Conservation (phyloP, 2,113 vertebrate species). For the Campylomormyrus tamandua region DNA sequence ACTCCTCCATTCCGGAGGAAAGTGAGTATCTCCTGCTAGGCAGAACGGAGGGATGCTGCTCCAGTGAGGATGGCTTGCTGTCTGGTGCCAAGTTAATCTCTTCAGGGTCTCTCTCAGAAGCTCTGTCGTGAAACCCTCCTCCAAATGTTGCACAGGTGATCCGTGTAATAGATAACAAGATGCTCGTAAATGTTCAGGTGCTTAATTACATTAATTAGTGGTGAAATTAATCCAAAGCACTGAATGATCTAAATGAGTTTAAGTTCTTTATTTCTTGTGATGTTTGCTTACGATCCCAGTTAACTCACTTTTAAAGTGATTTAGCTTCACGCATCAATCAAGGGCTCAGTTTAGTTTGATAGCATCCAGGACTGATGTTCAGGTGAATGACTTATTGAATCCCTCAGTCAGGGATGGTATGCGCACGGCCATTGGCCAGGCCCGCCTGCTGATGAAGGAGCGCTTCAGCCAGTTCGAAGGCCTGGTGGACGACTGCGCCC, state of each 20-base stretch:
- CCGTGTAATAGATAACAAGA: neutral
- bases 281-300: neutral
- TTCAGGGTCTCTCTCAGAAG: neutral
- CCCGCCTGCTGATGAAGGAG: conserved; percentile 78
- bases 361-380: neutral
- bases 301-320: neutral
- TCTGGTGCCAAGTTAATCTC: neutral
- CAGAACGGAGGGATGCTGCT: neutral
- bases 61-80: too few species aligned
- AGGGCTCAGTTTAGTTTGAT: neutral
- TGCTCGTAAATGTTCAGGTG: neutral
- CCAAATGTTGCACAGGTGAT: neutral
- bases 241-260: neutral
- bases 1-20: conserved; percentile 77
- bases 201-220: neutral
- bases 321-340: neutral
- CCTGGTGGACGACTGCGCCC: conserved; percentile 85
- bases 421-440: conserved; percentile 77
- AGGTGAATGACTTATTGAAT: neutral
- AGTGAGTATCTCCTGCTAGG: conserved; percentile 57
- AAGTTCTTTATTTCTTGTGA: neutral
- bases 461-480: conserved; percentile 86
- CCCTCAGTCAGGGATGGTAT: conserved; percentile 76
- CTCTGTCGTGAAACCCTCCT: neutral
- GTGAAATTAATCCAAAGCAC: neutral